Base-by-base conservation (phyloP, 2,888 invertebrate genomes). In the Hemithea aestivaria region DNA sequence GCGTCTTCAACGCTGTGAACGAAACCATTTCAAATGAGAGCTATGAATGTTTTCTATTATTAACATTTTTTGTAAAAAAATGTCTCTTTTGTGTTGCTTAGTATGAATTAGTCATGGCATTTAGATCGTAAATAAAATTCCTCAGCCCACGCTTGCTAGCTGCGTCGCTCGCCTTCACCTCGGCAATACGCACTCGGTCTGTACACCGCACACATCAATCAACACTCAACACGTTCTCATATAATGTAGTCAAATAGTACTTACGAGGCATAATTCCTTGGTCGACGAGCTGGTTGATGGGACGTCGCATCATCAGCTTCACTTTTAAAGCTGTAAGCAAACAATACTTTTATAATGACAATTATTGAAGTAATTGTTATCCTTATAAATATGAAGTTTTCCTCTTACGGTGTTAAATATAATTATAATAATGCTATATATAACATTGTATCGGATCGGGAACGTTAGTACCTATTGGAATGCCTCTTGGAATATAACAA, bases 221-320 rank as follows among this genome's bases (percentile, higher is more conserved):
- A 30, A n/a, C n/a, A 30, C 23, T 29, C 7, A 20, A 29, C 23
- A 27, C 29, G n/a, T n/a, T n/a, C n/a, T n/a, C n/a, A n/a, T n/a
- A n/a, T n/a, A n/a, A n/a, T n/a, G n/a, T n/a, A n/a, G n/a, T n/a
- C n/a, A n/a, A n/a, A n/a, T 23, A 27, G 4, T 16, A 97, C 98
- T 96, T 91, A 98, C 98, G 95, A 73, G 98, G 98, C 92, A 98
- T 96, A 73, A 99, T 98, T 83, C 98, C 98, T 90, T 98, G 97
- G 61, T 96, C 97, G 64, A 98, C 97, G 64, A 98, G 91, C 88
- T 98, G 97, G 84, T 94, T 96, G 76, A 97, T 93, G 48, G 98
- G 97, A 70, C 97, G 90, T 77, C 98, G 90, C 84, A 96, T 92
- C 94, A 97, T 95, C 85, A 98, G 89, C 89, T 98, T 98, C 83